Conservation (phyloP, 2,113 vertebrate genomes). For the Lethenteron reissneri region DNA sequence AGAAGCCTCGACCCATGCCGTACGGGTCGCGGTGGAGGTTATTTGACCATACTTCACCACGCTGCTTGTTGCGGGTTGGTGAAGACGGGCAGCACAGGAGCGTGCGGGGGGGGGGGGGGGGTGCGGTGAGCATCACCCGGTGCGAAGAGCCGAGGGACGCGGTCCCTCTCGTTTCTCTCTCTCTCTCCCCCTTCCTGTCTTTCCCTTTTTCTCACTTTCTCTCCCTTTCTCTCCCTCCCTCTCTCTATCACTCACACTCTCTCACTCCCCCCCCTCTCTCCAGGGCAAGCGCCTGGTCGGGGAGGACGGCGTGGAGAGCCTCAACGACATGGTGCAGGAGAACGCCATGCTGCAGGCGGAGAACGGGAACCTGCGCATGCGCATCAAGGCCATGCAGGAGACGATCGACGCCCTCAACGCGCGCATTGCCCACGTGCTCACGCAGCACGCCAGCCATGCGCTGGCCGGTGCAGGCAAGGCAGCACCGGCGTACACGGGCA, state of each 20-base stretch:
- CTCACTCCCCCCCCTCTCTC: not conserved
- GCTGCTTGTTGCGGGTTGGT: no score
- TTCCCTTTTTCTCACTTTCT: not conserved
- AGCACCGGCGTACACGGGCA: no score
- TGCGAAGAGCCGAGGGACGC: not conserved
- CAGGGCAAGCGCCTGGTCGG: slow-evolving; percentile 86
- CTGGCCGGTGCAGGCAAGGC: slow-evolving; percentile 37
- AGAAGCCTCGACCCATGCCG: no score
- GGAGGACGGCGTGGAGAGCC: slow-evolving; percentile 69
- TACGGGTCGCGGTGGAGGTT: no score
- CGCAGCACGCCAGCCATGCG: slow-evolving; percentile 59
- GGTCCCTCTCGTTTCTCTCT: not conserved
- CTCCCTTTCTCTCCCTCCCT: not conserved
- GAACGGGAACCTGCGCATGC: slow-evolving; percentile 70
- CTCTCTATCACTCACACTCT: not conserved
- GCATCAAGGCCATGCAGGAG: slow-evolving; percentile 97
- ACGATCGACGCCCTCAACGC: slow-evolving; percentile 55
- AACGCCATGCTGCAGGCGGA: slow-evolving; percentile 92
- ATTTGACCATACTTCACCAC: no score
- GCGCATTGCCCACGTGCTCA: slow-evolving; percentile 58
- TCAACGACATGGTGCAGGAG: slow-evolving; percentile 93
- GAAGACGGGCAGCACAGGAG: no score
- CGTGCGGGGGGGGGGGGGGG: no score
- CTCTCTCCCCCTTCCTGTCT: not conserved
- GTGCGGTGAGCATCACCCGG: no score